Conservation (phyloP, 2,113 vertebrate genomes). For the Rallus limicola region DNA sequence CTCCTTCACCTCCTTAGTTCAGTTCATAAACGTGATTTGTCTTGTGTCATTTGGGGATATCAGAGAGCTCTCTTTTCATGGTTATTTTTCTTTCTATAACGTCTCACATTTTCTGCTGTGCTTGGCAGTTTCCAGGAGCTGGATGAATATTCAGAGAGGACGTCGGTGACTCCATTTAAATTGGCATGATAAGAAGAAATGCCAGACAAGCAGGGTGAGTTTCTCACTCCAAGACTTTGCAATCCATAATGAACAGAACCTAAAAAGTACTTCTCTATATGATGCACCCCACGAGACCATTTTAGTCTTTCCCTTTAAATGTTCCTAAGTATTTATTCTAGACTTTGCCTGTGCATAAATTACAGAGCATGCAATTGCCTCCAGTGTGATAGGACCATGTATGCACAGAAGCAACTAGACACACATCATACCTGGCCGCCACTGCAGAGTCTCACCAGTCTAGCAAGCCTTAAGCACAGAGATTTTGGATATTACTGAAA, state of each 20-base stretch:
- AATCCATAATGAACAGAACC: not conserved
- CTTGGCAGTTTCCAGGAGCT: conserved; percentile 25
- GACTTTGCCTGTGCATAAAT: not conserved
- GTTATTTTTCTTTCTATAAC: conserved; percentile 14
- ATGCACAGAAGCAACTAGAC: not conserved
- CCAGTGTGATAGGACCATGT: not conserved
- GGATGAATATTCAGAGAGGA: not conserved
- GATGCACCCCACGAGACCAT: not conserved
- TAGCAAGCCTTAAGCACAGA: not conserved
- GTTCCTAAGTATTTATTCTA: not conserved
- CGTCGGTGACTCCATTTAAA: not conserved
- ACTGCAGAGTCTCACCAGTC: not conserved
- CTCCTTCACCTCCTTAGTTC: not conserved
- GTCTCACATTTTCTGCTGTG: conserved; percentile 41
- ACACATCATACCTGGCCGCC: too few relatives aligned
- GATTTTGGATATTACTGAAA: not conserved
- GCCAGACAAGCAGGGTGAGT: not conserved
- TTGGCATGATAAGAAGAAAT: conserved; percentile 22
- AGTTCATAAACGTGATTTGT: conserved; percentile 7
- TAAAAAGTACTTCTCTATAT: not conserved
- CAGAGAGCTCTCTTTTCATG: not conserved
- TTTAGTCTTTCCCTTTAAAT: not conserved
- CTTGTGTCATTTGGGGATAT: conserved; percentile 7
- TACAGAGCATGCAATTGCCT: not conserved
- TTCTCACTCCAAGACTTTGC: not conserved